Conservation (phyloP, 2,888 invertebrate species). For the Lobophora halterata region DNA sequence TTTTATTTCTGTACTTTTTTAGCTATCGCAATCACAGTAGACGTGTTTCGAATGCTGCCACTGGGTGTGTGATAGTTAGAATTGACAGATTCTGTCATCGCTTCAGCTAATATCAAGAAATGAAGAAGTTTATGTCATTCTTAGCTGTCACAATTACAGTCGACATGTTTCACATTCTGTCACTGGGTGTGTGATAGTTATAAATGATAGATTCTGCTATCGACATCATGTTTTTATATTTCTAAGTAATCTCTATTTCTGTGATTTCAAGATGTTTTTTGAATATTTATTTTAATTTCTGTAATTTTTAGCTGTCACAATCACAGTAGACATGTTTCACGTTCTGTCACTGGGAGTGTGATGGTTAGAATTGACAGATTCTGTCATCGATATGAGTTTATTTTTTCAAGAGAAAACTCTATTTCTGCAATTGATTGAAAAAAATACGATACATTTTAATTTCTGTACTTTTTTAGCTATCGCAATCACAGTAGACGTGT, state of each 20-base stretch:
- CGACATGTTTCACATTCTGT: slow-evolving; percentile 23
- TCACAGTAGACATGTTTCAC: slow-evolving; percentile 7
- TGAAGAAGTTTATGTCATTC: slow-evolving; percentile 6
- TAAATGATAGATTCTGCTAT: neutral
- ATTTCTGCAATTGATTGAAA: no score
- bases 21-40: slow-evolving; percentile 11
- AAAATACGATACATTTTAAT: neutral
- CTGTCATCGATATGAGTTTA: neutral
- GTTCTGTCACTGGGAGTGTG: slow-evolving; percentile 31
- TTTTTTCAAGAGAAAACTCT: no score
- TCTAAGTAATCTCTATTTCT: no score
- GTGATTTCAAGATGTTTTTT: no score
- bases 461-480: slow-evolving; percentile 7
- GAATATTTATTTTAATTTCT: no score
- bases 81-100: slow-evolving; percentile 4
- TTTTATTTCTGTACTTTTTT: no score
- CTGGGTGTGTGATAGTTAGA: slow-evolving; percentile 11
- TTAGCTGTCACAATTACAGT: slow-evolving; percentile 23
- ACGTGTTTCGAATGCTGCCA: slow-evolving; percentile 5
- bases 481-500: slow-evolving; percentile 6
- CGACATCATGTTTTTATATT: no score
- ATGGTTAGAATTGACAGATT: slow-evolving; percentile 13
- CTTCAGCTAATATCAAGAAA: slow-evolving; percentile 8
- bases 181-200: slow-evolving; percentile 27
- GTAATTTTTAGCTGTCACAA: slow-evolving; percentile 13